These are phyloP conservation scores for Copsychus sechellarum DNA, from an alignment of 2,113 vertebrate species.

Conservation along the genomic window DNA sequence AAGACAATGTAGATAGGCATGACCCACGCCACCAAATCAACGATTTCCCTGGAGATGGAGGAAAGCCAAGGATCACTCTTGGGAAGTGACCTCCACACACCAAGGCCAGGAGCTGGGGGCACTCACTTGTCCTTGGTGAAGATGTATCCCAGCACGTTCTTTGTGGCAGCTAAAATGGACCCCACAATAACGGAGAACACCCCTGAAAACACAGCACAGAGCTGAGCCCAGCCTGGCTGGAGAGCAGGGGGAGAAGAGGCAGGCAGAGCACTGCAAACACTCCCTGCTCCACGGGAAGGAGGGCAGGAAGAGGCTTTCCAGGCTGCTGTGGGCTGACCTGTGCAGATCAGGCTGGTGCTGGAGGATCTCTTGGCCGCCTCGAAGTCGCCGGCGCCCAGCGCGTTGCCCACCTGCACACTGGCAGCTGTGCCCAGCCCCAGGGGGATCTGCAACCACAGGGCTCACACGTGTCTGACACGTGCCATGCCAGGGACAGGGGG, in stretches of 20 bases:
- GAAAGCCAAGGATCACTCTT: not conserved
- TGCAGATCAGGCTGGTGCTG: conserved; percentile 72
- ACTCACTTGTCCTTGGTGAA: conserved; percentile 88
- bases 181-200: conserved; percentile 63
- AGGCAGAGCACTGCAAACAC: not conserved
- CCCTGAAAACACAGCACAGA: conserved; percentile 44
- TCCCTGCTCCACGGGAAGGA: not conserved
- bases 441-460: conserved; percentile 75
- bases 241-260: not conserved
- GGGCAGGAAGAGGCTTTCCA: not conserved
- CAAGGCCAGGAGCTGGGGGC: accelerated
- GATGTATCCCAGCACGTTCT: conserved; percentile 78
- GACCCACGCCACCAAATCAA: conserved; percentile 62
- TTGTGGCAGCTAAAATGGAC: conserved; percentile 63
- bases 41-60: conserved; percentile 56
- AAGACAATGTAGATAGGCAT: conserved; percentile 67
- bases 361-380: conserved; percentile 74
- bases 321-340: conserved; percentile 63
- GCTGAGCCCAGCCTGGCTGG: not conserved
- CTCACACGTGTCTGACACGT: accelerated
- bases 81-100: accelerated
- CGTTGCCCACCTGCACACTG: conserved; percentile 84
- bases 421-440: conserved; percentile 76
- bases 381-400: conserved; percentile 79
- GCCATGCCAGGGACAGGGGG: not conserved